These are phyloP conservation scores for Melieria omissa DNA, from an alignment of 2,888 invertebrate genomes.

Conservation along the genomic window DNA sequence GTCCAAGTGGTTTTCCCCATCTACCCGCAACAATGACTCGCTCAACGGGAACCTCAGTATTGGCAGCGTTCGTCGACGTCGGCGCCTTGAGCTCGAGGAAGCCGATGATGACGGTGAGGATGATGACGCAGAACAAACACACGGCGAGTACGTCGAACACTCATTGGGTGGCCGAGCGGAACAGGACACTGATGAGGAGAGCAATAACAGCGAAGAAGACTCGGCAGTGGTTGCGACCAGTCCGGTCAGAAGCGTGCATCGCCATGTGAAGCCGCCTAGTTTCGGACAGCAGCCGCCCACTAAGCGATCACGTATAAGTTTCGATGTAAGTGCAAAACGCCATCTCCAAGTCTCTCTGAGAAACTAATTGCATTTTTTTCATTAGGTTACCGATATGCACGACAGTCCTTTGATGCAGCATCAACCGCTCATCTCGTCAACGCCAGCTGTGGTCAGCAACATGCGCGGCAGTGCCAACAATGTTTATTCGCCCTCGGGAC, in stretches of 20 bases:
- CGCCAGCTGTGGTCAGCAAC: slow-evolving; percentile 40
- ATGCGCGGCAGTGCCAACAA: slow-evolving; percentile 39
- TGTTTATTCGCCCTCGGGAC: slow-evolving; percentile 27
- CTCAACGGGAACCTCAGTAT: slow-evolving; percentile 42
- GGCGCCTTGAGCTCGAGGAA: slow-evolving; percentile 55
- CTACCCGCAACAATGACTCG: slow-evolving; percentile 45
- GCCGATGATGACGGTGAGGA: slow-evolving; percentile 52
- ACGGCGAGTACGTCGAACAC: slow-evolving; percentile 38
- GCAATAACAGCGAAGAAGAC: slow-evolving; percentile 52
- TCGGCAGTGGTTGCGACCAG: slow-evolving; percentile 2
- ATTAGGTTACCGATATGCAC: slow-evolving; percentile 30
- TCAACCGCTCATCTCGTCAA: slow-evolving; percentile 47
- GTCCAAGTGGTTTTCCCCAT: slow-evolving; percentile 64
- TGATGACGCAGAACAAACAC: slow-evolving; percentile 47
- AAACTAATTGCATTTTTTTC: slow-evolving; percentile 12
- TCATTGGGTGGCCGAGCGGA: slow-evolving; percentile 29
- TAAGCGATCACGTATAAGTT: slow-evolving; percentile 46
- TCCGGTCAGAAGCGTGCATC: slow-evolving; percentile 29
- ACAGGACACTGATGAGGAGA: slow-evolving; percentile 39
- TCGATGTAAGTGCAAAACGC: slow-evolving; percentile 42
- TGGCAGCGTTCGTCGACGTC: slow-evolving; percentile 50
- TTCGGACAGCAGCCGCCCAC: slow-evolving; percentile 43
- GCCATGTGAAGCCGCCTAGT: slow-evolving; percentile 24
- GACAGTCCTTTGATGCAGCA: slow-evolving; percentile 45
- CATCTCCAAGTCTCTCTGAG: neutral